Evolutionary conservation across 2,797 vertebrate species (phyloP), one percentile per base, ranked within the genome.

Genomic region (Chaunax sp.): DNA sequence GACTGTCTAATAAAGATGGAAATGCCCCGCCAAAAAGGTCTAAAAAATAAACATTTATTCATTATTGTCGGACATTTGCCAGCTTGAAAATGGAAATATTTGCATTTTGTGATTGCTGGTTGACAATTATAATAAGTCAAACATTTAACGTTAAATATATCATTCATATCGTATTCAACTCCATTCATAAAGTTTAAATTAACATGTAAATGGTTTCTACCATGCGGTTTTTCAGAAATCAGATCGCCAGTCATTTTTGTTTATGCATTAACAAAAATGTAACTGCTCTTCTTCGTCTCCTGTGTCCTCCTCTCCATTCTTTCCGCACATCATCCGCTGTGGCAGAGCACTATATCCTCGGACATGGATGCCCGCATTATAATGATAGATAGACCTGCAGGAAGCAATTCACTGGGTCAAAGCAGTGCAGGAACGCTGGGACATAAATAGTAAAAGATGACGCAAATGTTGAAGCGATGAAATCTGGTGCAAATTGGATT

Each of bases 311-410:
- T 40, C 14, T 47, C 9, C 26, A 1, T 16, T 40, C 14, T 15
- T 35, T 46, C 20, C 5, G 38, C 5, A 11, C 30, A 30, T 43
- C 44, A 11, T 60, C 60, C 57, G 43, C 49, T 26, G 58, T 44
- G 28, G 53, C 55, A 25, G 38, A 65, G 41, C 44, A 15, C 57
- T 46, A 18, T 40, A 62, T 71, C 56, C 70, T 63, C 70, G 60
- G 26, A 50, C 44, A 41, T 37, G 33, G 61, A 23, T 54, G 51
- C 74, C 52, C 64, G 33, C 20, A 47, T 96, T 88, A 95, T 38
- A 45, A 64, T 69, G 53, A 70, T 12, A 28, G 26, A 77, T 77
- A 58, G 61, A 25, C 41, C 37, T 41, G n/a, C 25, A 46, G 44
- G 69, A 44, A 55, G 55, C 22, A 18, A 35, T 26, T 58, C 23